Conservation (phyloP, 1,140 invertebrate species). For the Littorina saxatilis region DNA sequence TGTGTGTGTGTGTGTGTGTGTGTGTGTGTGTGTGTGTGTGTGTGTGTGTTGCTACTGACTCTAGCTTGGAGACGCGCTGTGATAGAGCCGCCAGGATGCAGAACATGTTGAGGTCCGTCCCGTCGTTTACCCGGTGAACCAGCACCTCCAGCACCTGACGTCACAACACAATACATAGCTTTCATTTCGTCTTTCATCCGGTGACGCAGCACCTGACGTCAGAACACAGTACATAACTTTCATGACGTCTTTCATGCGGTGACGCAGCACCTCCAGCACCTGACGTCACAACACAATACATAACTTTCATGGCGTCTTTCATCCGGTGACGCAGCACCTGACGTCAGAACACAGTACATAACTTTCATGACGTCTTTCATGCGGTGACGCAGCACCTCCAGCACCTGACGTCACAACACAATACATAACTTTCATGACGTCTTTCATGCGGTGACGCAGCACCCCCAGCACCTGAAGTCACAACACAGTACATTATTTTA, state of each 20-base stretch:
- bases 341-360: conserved; percentile 68
- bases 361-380: conserved; percentile 69
- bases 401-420: conserved; percentile 49
- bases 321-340: too few relatives aligned
- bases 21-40: too few relatives aligned
- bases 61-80: conserved; percentile 65
- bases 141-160: conserved; percentile 65
- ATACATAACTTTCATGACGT: too few relatives aligned
- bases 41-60: conserved; percentile 72
- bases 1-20: too few relatives aligned
- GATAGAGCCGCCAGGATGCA: conserved; percentile 70
- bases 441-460: too few relatives aligned
- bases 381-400: conserved; percentile 68
- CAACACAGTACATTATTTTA: too few relatives aligned
- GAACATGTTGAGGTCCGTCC: conserved; percentile 71
- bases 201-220: too few relatives aligned
- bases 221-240: conserved; percentile 71
- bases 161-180: not conserved
- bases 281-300: conserved; percentile 25
- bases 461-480: too few relatives aligned
- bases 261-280: conserved; percentile 68
- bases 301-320: too few relatives aligned
- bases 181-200: too few relatives aligned
- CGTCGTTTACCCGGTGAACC: conserved; percentile 66
- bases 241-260: conserved; percentile 65